These are phyloP conservation scores for Cassiopea andromeda DNA, from an alignment of 30 jellyfish, hydroid and myxozoan genomes.

Conservation along the genomic window DNA sequence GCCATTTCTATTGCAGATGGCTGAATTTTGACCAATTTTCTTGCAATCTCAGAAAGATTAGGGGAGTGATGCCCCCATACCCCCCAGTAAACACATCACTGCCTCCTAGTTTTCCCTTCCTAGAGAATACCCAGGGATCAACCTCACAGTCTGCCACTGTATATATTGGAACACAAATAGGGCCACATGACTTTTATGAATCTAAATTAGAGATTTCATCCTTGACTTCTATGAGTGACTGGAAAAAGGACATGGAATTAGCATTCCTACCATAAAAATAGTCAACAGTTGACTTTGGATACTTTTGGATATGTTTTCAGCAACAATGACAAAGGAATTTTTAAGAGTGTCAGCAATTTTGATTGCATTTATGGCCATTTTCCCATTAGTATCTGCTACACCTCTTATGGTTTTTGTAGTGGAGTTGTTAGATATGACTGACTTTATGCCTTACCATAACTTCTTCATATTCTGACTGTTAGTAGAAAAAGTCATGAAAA, in stretches of 20 bases:
- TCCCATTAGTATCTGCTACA: constrained; percentile 35
- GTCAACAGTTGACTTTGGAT: constrained; percentile 28
- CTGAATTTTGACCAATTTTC: neutral
- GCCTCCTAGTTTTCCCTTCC: too few relatives aligned
- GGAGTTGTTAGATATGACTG: neutral
- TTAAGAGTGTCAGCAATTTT: constrained; percentile 54
- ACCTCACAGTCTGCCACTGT: neutral
- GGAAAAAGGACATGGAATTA: constrained; percentile 44
- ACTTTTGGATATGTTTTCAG: constrained; percentile 35
- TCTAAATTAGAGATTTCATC: constrained; percentile 27
- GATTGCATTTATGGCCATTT: constrained; percentile 15
- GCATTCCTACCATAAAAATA: constrained; percentile 6
- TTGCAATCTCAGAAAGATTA: too few relatives aligned
- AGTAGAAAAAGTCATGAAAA: neutral
- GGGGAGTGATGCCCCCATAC: too few relatives aligned
- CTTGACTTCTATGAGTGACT: constrained; percentile 38
- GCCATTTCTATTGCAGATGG: too few relatives aligned
- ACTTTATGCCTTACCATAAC: constrained; percentile 8
- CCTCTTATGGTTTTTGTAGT: constrained; percentile 1
- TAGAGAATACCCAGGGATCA: too few relatives aligned
- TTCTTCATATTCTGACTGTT: constrained; percentile 25
- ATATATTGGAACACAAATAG: constrained; percentile 38
- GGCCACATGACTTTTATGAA: constrained; percentile 43
- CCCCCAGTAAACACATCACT: too few relatives aligned
- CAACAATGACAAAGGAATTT: constrained; percentile 51